Evolutionary conservation across 35 echinoderm and acorn worm genomes (phyloP), one percentile per base, ranked within the genome.

Genomic region (Lytechinus pictus): DNA sequence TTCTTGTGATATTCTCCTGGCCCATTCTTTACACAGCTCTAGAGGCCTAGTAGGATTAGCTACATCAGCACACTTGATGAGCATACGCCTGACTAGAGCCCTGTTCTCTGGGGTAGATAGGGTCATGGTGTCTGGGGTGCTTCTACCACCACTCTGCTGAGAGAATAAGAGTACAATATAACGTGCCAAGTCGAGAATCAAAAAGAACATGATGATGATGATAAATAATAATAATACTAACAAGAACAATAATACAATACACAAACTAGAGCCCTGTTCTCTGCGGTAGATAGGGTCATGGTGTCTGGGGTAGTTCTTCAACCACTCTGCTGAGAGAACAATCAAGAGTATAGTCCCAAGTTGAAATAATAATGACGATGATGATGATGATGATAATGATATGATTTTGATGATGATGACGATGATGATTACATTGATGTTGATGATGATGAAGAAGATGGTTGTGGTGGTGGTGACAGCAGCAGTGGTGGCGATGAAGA

Each of bases 31-130:
- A 61, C 98, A 99, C 24, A 99, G 94, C 16, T 98, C 94, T 1
- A 96, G 72, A 14, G 98, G 98, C 61, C 97, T 95, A 11, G 98
- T 96, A 19, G 98, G 98, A 54, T 99, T 99, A 8, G 97, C 95
- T 27, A 99, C 97, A 89, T 99, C 98, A 60, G 98, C 95, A 95
- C 98, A 99, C 54, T 99, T 99, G 54, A 99, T 99, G 3, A 99
- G 96, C 98, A 99, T 99, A 11, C 98, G 94, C 58, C 97, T 87
- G 13, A 99, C 97, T 27, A 99, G 91, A 4, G 97, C 95, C 28
- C 98, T 86, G 60, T 99, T 99, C 94, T 99, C 97, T 87, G 98
- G 98, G 27, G 97, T 97, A 0, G 97, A 58, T 10, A 98, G 94
- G 87, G 86, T 55, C 9, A 95, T 66, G 4, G 96, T 96, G 56